Evolutionary conservation across 2,888 invertebrate species (phyloP).

Genomic region (Anticlea derivata): DNA sequence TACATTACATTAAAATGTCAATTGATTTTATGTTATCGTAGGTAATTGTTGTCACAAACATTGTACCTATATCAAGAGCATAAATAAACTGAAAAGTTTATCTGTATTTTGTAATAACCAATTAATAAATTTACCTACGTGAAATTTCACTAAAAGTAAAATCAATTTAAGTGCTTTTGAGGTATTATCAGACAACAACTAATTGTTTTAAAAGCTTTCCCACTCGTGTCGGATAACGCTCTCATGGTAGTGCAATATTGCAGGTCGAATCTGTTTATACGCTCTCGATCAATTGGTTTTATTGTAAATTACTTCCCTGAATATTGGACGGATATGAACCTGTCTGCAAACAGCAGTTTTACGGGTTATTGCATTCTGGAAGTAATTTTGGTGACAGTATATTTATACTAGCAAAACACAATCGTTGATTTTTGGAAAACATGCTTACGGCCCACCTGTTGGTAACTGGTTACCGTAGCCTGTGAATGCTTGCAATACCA

Average conservation of each 20-base stretch:
- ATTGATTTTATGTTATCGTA: no score
- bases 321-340: slow-evolving; percentile 10
- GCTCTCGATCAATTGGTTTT: slow-evolving; percentile 22
- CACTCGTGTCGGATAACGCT: slow-evolving; percentile 51
- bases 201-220: slow-evolving; percentile 77
- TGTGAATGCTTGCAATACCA: no score
- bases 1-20: no score
- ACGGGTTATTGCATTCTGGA: background rate
- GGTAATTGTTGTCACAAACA: no score
- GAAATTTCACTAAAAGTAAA: slow-evolving; percentile 6
- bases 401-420: no score
- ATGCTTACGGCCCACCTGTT: no score
- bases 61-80: no score
- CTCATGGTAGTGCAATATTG: slow-evolving; percentile 33
- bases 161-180: slow-evolving; percentile 45
- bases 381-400: background rate
- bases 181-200: slow-evolving; percentile 52
- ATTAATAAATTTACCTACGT: background rate
- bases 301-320: slow-evolving; percentile 24
- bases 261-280: slow-evolving; percentile 22
- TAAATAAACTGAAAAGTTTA: background rate
- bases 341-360: slow-evolving; percentile 8
- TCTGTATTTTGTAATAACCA: background rate
- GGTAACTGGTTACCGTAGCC: no score
- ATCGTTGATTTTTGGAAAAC: no score